Evolutionary conservation across 2,797 vertebrate genomes (phyloP).

Genomic region (Halcyon leucocephala): DNA sequence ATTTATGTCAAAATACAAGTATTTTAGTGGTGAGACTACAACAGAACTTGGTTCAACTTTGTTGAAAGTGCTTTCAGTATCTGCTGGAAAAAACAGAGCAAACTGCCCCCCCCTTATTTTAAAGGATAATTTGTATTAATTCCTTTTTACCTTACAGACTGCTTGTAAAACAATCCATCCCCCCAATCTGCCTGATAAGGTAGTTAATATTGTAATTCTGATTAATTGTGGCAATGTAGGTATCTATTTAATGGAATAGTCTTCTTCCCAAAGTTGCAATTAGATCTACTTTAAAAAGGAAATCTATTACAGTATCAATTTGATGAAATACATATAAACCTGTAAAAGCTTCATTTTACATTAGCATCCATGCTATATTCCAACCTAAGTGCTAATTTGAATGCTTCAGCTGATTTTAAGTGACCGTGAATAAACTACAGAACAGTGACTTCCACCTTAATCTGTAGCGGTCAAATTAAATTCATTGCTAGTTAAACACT

Average conservation of each 20-base stretch:
- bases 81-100: background rate
- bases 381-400: slow-evolving; percentile 75
- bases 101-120: too few relatives aligned
- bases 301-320: slow-evolving; percentile 60
- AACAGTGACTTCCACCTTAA: slow-evolving; percentile 46
- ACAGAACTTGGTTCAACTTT: background rate
- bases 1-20: slow-evolving; percentile 8
- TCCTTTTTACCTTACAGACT: background rate
- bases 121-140: background rate
- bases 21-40: background rate
- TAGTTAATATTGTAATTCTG: slow-evolving; percentile 41
- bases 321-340: slow-evolving; percentile 64
- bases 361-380: slow-evolving; percentile 58
- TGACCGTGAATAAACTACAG: slow-evolving; percentile 35
- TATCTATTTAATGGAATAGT: slow-evolving; percentile 12
- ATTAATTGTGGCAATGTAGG: slow-evolving; percentile 31
- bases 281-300: slow-evolving; percentile 68
- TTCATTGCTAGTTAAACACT: background rate
- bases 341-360: slow-evolving; percentile 76
- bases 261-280: slow-evolving; percentile 59
- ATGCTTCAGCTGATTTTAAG: slow-evolving; percentile 66
- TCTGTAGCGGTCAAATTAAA: slow-evolving; percentile 20
- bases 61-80: background rate
- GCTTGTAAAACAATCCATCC: background rate
- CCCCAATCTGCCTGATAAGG: background rate